These are phyloP conservation scores for Eristalinus sepulchralis DNA, from an alignment of 2,888 invertebrate genomes.

Conservation along the genomic window DNA sequence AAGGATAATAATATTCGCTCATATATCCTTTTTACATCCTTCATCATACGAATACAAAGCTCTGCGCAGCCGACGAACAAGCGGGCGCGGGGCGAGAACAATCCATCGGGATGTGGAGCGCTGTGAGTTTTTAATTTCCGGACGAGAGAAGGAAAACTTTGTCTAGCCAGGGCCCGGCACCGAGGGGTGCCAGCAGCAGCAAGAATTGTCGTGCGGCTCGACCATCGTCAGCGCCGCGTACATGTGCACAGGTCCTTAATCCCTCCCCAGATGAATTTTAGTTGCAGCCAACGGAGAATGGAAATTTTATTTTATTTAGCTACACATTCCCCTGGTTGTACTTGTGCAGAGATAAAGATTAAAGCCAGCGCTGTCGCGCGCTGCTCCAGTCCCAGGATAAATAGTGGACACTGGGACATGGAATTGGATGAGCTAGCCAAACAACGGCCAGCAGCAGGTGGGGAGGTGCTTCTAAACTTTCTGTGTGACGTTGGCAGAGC, in stretches of 20 bases:
- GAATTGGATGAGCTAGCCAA: background rate
- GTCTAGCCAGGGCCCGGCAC: slow-evolving; percentile 37
- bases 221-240: slow-evolving; percentile 15
- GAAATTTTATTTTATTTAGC: slow-evolving; percentile 56
- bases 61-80: background rate
- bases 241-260: slow-evolving; percentile 46
- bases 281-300: slow-evolving; percentile 53
- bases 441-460: background rate
- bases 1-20: slow-evolving; percentile 43
- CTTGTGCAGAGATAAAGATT: slow-evolving; percentile 58
- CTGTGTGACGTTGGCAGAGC: background rate
- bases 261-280: slow-evolving; percentile 56
- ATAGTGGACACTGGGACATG: slow-evolving; percentile 7
- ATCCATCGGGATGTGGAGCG: slow-evolving; percentile 34
- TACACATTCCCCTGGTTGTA: slow-evolving; percentile 27
- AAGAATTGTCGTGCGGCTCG: slow-evolving; percentile 44
- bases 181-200: background rate
- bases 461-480: background rate
- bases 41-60: slow-evolving; percentile 58
- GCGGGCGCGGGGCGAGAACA: background rate
- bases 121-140: slow-evolving; percentile 70
- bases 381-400: slow-evolving; percentile 15
- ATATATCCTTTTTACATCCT: slow-evolving; percentile 64
- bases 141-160: slow-evolving; percentile 57
- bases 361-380: slow-evolving; percentile 27